phyloP scores from a whole-genome alignment of 1,140 invertebrate genomes.

The Rhyacophila brunnea region DNA sequence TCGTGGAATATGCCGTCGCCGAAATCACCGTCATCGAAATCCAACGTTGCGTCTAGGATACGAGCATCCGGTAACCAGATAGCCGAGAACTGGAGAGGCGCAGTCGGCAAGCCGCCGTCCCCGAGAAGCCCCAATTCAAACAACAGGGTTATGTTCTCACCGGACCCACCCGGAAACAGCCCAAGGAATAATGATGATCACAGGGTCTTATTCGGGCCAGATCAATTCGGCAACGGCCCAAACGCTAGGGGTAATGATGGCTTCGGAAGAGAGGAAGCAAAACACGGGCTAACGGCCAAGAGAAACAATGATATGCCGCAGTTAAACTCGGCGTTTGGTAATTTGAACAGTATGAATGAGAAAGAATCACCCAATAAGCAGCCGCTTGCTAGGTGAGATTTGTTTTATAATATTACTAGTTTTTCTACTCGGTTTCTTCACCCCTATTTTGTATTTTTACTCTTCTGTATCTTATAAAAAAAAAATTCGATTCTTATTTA shows the following conservation, averaged over 20 bases:
- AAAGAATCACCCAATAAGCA: constrained; percentile 11
- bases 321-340: constrained; percentile 36
- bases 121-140: neutral
- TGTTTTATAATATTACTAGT: too few relatives aligned
- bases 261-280: neutral
- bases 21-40: neutral
- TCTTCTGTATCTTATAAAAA: too few relatives aligned
- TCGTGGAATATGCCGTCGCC: constrained; percentile 33
- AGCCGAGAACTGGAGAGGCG: neutral
- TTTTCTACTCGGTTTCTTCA: too few relatives aligned
- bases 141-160: neutral
- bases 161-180: neutral
- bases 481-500: too few relatives aligned
- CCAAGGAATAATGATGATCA: neutral
- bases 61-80: too few relatives aligned
- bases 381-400: constrained; percentile 1
- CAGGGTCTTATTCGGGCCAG: neutral
- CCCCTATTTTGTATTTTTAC: neutral
- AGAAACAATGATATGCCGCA: constrained; percentile 44
- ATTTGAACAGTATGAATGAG: neutral
- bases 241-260: neutral
- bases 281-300: constrained; percentile 31
- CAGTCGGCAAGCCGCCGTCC: neutral
- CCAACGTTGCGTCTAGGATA: neutral
- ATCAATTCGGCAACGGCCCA: neutral